Percentiles rank a stretch among this genome's conserved stretches.
Evolutionary conservation across 2,113 vertebrate genomes (phyloP).

Genomic region (Strigops habroptila): DNA sequence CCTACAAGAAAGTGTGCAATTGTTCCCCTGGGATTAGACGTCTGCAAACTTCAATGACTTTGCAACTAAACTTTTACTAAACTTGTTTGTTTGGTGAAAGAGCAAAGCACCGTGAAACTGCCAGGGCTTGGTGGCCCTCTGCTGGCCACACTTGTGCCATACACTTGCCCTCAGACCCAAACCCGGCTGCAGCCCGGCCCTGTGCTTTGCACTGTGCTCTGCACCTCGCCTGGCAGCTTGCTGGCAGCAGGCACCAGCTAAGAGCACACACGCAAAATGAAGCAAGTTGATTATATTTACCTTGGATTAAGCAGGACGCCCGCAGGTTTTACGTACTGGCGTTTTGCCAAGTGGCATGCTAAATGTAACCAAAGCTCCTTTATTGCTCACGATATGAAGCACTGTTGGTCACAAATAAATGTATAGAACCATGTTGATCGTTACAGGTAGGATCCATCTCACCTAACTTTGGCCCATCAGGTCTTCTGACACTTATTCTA

Average conservation of each 20-base stretch:
- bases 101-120: not conserved
- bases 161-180: not conserved
- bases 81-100: not conserved
- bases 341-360: not conserved
- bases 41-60: not conserved
- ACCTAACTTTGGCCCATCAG: not conserved
- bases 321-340: not conserved
- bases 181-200: not conserved
- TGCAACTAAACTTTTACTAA: not conserved
- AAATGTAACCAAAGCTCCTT: not conserved
- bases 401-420: not conserved
- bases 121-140: constrained; percentile 54
- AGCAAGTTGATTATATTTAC: not conserved
- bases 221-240: not conserved
- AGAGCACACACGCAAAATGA: accelerated
- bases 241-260: not conserved
- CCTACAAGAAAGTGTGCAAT: accelerated
- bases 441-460: not conserved
- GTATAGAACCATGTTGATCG: not conserved
- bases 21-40: not conserved
- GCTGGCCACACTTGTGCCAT: constrained; percentile 27
- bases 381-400: no score
- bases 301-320: not conserved
- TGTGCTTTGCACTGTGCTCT: accelerated
- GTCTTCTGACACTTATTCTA: not conserved